A percentile compares a stretch with the other conserved stretches of the same genome.
Evolutionary conservation across 2,888 invertebrate species (phyloP).

Genomic region (Thysanoteuthis rhombus): DNA sequence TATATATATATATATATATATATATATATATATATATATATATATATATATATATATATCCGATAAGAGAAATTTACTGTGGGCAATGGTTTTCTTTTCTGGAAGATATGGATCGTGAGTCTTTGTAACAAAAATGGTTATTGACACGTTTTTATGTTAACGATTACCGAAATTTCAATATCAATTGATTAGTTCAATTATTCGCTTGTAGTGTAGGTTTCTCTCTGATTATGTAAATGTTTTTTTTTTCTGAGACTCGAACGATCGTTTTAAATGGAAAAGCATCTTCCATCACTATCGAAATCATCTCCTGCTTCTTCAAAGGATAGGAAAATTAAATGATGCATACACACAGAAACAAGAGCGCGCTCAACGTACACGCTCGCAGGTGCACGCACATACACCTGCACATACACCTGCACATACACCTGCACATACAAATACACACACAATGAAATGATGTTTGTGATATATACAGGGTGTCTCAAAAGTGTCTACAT

Average conservation of each 20-base stretch:
- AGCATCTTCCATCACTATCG: neutral
- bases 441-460: neutral
- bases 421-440: neutral
- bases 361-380: no score
- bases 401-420: no score
- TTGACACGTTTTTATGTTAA: neutral
- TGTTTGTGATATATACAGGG: no score
- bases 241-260: neutral
- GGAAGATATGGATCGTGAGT: neutral
- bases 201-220: neutral
- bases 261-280: neutral
- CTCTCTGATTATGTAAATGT: neutral
- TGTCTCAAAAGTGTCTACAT: no score
- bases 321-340: neutral
- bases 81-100: neutral
- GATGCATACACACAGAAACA: no score
- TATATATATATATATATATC: neutral
- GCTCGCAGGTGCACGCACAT: no score
- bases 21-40: neutral
- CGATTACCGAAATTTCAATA: neutral
- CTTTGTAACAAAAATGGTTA: neutral
- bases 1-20: constrained; percentile 19
- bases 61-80: no score
- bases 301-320: neutral
- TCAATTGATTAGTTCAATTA: neutral